These are phyloP conservation scores for Pelochelys cantorii DNA, from an alignment of 2,797 vertebrate genomes.

Conservation along the genomic window DNA sequence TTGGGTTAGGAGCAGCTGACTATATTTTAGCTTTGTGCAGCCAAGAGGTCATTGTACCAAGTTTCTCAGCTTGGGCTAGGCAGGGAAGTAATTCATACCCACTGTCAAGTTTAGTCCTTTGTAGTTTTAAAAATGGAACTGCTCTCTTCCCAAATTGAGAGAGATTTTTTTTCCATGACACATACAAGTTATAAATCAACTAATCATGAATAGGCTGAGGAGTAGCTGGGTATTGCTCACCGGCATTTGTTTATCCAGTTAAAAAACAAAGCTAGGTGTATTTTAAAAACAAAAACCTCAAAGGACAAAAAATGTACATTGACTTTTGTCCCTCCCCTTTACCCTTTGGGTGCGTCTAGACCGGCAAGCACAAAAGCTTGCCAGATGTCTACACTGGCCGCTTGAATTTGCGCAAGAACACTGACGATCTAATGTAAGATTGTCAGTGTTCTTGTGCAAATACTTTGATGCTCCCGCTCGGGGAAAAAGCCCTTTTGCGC, in stretches of 20 bases:
- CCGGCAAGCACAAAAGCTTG: too few species aligned
- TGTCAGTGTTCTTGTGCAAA: too few species aligned
- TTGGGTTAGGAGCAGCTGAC: neutral
- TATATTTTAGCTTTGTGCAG: neutral
- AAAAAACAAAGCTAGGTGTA: neutral
- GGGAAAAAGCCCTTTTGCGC: too few species aligned
- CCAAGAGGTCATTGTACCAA: neutral
- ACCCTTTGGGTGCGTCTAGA: neutral
- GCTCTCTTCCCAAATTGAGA: neutral
- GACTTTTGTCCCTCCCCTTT: neutral
- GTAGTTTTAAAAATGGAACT: accelerated
- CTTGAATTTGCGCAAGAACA: too few species aligned
- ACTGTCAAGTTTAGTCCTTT: neutral
- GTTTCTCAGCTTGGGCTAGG: neutral
- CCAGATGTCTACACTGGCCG: too few species aligned
- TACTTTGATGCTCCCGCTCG: too few species aligned
- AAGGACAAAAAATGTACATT: neutral
- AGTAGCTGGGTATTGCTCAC: constrained; percentile 12
- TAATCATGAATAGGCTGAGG: accelerated
- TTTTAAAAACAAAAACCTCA: neutral
- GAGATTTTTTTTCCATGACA: neutral
- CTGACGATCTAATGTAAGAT: too few species aligned
- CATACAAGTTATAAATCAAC: neutral
- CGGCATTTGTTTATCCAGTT: constrained; percentile 27
- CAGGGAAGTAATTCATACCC: accelerated